Conservation (phyloP, 2,113 vertebrate genomes). For the Cathartes aura region DNA sequence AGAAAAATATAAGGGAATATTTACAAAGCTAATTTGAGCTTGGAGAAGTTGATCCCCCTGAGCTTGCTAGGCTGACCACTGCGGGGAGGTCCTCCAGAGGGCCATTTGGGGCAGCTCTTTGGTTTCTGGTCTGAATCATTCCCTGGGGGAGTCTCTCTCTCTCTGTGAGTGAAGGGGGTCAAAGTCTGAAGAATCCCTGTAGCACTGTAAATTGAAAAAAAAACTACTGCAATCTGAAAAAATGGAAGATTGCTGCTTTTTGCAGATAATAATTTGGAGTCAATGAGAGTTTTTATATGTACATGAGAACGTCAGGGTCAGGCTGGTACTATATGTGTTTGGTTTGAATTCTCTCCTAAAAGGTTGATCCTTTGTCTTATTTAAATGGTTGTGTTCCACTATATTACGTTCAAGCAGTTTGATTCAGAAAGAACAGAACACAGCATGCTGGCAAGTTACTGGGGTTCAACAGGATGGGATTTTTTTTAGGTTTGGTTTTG, state of each 20-base stretch:
- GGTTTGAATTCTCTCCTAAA: not conserved
- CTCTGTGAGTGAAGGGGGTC: not conserved
- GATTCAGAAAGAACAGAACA: slow-evolving; percentile 35
- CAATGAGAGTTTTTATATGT: not conserved
- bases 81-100: not conserved
- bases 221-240: not conserved
- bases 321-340: not conserved
- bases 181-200: not conserved
- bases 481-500: not conserved
- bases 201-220: not conserved
- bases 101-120: not conserved
- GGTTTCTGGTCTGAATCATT: not conserved
- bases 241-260: not conserved
- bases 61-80: not conserved
- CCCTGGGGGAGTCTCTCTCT: not conserved
- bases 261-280: not conserved
- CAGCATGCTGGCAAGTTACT: slow-evolving; percentile 39
- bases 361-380: not conserved
- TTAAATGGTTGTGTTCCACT: slow-evolving; percentile 56
- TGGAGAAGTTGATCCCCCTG: not conserved
- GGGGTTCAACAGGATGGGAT: slow-evolving; percentile 19
- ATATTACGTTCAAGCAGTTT: slow-evolving; percentile 65
- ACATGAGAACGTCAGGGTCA: not conserved
- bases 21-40: not conserved
- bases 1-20: not conserved